Evolutionary conservation across 2,797 vertebrate genomes (phyloP), one percentile per base, ranked within the genome.

Genomic region (Lithobates sylvaticus): DNA sequence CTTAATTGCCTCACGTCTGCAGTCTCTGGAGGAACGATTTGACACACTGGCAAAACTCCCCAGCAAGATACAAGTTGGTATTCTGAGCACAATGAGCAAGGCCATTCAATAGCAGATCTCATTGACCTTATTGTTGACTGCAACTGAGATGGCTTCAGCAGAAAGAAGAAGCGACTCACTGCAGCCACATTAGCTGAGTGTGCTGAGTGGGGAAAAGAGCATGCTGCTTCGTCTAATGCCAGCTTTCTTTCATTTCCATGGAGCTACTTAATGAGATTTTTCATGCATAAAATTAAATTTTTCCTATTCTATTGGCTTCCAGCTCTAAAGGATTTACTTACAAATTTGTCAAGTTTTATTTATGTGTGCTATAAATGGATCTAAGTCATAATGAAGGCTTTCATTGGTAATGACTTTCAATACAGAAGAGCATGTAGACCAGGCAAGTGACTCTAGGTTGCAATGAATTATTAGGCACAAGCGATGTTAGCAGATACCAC

Each of bases 281-380:
- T 93, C 92, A 94, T 89, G 88, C 91, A 93, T 93, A 92, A 92
- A 93, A 93, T 93, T 93, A 92, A 87, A 93, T 93, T 93, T 92
- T 93, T 84, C 90, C 61, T 88, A 70, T 92, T 93, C 79, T 90
- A 87, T 90, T 89, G 88, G 85, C 85, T 89, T 93, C 80, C 85
- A 89, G 83, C 81, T 90, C 78, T 88, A 89, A 93, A 91, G 80
- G 47, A 89, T 92, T 92, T 92, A 88, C 86, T 90, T 88, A 89
- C 10, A 90, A 47, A 91, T 92, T 90, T 93, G 89, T 91, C 90
- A 92, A 81, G 88, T 92, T 92, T 92, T 93, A 91, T 92, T 92
- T 94, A 89, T 92, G 89, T 47, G 64, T 88, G 42, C 84, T 89
- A 88, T 89, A 92, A 92, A 92, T 27, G 72, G 72, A 71, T 84